Evolutionary conservation across 1,140 invertebrate genomes (phyloP), one percentile per base, ranked within the genome.

Genomic region (Leptinotarsa texana): DNA sequence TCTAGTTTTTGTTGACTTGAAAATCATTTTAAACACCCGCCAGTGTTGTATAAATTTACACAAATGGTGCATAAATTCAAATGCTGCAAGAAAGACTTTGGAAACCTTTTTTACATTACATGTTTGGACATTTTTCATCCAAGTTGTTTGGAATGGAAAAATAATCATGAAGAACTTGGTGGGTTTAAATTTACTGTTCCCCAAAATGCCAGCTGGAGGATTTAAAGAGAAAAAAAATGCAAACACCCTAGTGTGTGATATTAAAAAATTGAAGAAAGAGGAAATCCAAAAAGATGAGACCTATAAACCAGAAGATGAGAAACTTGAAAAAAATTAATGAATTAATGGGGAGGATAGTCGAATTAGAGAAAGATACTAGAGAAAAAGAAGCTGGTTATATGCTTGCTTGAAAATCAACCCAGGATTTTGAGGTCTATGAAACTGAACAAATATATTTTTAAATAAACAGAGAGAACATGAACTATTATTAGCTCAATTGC

Each of bases 401-500:
- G 5, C 27, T 0, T 27, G 5, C 27, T 27, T 17, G n/a, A 51
- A 51, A 51, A 51, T 15, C 4, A 51, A 51, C 49, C 49, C 49
- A 51, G 49, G 49, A 27, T 27, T 21, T 65, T 65, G 63, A 65
- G 24, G 63, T n/a, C 3, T 65, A 65, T 65, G 63, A 65, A 21
- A 22, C 63, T n/a, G 63, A 65, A 63, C 13, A 63, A 65, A 65
- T 22, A 3, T 65, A 65, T 65, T 13, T 65, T 13, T 65, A 65
- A 18, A 27, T 22, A 65, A 65, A 65, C 21, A 65, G 63, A 65
- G 18, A 65, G 5, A 21, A 24, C 18, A 65, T 27, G 21, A 65
- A 65, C 63, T 13, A 65, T 22, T 27, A 65, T 1, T 65, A 13
- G 13, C 1, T 22, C 18, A 24, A 65, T 65, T 65, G 63, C 0